phyloP scores from a whole-genome alignment of 2,797 vertebrate genomes.

The Sebastes itinus region DNA sequence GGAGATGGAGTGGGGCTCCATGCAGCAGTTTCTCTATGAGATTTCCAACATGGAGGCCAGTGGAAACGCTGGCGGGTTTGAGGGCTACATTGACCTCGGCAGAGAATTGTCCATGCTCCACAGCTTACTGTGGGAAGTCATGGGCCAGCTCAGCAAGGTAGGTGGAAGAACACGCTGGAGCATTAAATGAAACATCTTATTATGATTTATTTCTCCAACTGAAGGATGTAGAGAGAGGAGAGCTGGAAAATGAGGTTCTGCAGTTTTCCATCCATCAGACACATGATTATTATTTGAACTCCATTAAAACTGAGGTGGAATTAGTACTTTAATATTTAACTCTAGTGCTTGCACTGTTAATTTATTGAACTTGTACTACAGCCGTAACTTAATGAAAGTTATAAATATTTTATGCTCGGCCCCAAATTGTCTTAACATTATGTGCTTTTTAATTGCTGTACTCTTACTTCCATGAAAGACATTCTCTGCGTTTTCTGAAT shows the following conservation, averaged over 20 bases:
- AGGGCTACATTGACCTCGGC: conserved; percentile 97
- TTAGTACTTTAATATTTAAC: conserved; percentile 32
- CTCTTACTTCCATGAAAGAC: neutral
- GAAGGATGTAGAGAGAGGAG: neutral
- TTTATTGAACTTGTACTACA: neutral
- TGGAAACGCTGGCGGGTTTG: conserved; percentile 93
- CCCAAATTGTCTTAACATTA: neutral
- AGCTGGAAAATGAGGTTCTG: neutral
- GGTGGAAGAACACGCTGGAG: neutral
- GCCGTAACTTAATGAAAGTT: conserved; percentile 7
- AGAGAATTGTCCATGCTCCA: conserved; percentile 95
- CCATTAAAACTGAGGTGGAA: conserved; percentile 5
- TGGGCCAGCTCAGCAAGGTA: conserved; percentile 97
- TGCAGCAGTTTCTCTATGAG: conserved; percentile 99
- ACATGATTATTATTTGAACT: conserved; percentile 9
- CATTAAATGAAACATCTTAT: conserved; percentile 7
- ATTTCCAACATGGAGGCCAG: conserved; percentile 95
- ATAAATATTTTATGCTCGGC: neutral
- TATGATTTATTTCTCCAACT: neutral
- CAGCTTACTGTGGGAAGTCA: conserved; percentile 95
- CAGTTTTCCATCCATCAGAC: neutral
- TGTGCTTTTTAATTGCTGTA: neutral
- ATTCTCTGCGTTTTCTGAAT: neutral
- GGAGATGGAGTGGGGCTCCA: conserved; percentile 97
- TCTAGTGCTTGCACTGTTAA: neutral